Evolutionary conservation across 2,113 vertebrate species (phyloP).

Genomic region (Tragelaphus scriptus): DNA sequence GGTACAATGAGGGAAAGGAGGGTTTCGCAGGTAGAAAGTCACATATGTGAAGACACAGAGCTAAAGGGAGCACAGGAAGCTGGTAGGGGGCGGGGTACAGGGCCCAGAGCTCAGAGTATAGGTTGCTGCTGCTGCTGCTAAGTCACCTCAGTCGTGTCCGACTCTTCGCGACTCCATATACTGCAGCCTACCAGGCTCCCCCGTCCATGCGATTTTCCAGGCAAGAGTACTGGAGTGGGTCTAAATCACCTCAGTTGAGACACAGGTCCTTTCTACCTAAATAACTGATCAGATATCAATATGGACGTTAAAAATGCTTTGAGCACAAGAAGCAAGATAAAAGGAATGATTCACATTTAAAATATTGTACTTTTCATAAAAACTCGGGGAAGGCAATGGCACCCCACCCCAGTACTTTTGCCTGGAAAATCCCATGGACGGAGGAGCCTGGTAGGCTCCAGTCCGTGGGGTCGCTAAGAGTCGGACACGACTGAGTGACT

Average conservation of each 20-base stretch:
- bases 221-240: background rate
- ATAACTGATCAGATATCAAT: background rate
- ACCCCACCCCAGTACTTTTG: too few relatives aligned
- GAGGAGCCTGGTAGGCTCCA: too few relatives aligned
- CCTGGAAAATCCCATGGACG: too few relatives aligned
- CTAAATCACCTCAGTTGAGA: background rate
- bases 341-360: conserved; percentile 55
- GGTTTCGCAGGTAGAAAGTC: background rate
- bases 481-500: too few relatives aligned
- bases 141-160: too few relatives aligned
- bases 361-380: conserved; percentile 50
- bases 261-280: background rate
- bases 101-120: background rate
- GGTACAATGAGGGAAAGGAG: background rate
- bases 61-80: background rate
- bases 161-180: too few relatives aligned
- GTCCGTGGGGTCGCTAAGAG: too few relatives aligned
- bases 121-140: too few relatives aligned
- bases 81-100: background rate
- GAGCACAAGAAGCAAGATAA: conserved; percentile 39
- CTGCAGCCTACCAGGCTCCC: too few relatives aligned
- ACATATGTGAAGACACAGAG: background rate
- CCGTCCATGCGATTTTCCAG: too few relatives aligned
- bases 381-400: too few relatives aligned
- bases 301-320: conserved; percentile 39